Conservation (phyloP, 2,888 invertebrate species). For the Boloria euphrosyne region DNA sequence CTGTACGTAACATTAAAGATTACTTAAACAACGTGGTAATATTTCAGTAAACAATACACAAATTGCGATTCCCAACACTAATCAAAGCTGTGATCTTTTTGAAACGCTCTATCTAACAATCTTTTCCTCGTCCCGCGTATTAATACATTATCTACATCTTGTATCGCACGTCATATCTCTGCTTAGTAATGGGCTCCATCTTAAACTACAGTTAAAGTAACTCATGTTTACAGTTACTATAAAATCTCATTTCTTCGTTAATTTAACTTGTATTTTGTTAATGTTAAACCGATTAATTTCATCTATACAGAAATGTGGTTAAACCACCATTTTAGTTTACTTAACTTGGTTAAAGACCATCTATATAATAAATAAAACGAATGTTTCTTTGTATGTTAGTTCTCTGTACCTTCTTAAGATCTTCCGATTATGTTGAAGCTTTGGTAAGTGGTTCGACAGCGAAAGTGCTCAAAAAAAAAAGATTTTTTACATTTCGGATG, state of each 20-base stretch:
- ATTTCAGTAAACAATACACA: conserved; percentile 1
- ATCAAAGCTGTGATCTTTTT: conserved; percentile 23
- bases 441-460: too few relatives aligned
- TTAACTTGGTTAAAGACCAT: too few relatives aligned
- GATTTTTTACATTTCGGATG: too few relatives aligned
- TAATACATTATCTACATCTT: conserved; percentile 26
- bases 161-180: conserved; percentile 31
- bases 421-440: too few relatives aligned
- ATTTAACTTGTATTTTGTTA: conserved; percentile 12
- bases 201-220: conserved; percentile 34
- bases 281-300: neutral
- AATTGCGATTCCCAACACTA: conserved; percentile 19
- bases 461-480: too few relatives aligned
- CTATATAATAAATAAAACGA: too few relatives aligned
- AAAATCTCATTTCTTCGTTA: conserved; percentile 20
- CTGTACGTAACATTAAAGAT: neutral
- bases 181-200: conserved; percentile 29
- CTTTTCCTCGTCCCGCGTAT: conserved; percentile 18
- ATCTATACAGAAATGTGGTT: too few relatives aligned
- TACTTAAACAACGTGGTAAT: neutral
- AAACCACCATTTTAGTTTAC: too few relatives aligned
- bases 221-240: conserved; percentile 36
- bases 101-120: conserved; percentile 15
- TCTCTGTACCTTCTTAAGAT: too few relatives aligned
- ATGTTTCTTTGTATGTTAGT: too few relatives aligned